Evolutionary conservation across 2,113 vertebrate genomes (phyloP).

Genomic region (Ictalurus furcatus): DNA sequence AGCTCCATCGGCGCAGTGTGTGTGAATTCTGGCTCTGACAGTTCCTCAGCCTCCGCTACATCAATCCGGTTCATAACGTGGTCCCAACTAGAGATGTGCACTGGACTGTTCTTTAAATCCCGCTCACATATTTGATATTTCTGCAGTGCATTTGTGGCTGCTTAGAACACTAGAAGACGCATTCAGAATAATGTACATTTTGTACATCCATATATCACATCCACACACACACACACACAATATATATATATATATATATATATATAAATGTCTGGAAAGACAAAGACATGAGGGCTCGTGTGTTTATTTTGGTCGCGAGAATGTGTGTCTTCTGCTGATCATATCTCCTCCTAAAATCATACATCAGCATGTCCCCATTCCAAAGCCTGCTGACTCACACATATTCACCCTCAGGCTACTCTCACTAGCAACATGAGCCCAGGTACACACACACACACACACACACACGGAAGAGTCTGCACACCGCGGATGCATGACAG

Average conservation of each 20-base stretch:
- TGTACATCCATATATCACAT: not conserved
- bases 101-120: not conserved
- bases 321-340: slow-evolving; percentile 18
- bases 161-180: not conserved
- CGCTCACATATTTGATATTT: too few relatives aligned
- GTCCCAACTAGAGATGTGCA: not conserved
- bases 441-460: slow-evolving; percentile 14
- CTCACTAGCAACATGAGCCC: not conserved
- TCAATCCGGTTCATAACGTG: not conserved
- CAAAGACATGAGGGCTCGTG: not conserved
- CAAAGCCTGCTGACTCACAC: slow-evolving; percentile 39
- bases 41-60: not conserved
- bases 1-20: not conserved
- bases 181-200: not conserved
- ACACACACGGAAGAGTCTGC: slow-evolving; percentile 21
- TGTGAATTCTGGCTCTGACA: not conserved
- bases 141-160: not conserved
- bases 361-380: slow-evolving; percentile 43
- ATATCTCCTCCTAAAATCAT: slow-evolving; percentile 33
- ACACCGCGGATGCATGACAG: slow-evolving; percentile 14
- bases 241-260: not conserved
- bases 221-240: not conserved
- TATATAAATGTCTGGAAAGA: not conserved
- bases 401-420: slow-evolving; percentile 22
- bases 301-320: slow-evolving; percentile 36